Base-by-base conservation (phyloP, 2,797 vertebrate genomes). In the Botia kubotai region DNA sequence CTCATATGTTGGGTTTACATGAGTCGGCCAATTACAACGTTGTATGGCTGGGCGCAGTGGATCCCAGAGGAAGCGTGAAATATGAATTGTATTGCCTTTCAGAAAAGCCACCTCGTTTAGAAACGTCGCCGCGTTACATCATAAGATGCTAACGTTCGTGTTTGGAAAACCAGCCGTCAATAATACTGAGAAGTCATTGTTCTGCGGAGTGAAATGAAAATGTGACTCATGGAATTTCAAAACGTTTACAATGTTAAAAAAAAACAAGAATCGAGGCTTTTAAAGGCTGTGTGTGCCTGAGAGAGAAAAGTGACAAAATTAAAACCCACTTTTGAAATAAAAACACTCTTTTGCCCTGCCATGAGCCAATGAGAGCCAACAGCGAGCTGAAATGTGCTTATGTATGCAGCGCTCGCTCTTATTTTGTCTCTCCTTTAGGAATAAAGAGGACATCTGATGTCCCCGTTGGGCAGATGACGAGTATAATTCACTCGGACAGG, bases 1-100 rank as follows among this genome's bases (percentile, higher is more conserved):
- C 88, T 88, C 80, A 83, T 90, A 90, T 88, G 88, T 90, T 91
- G 89, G 88, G 86, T 83, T 85, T 87, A 87, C 88, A 89, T 89
- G 84, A 5, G 6, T 12, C n/a, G 84, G 91, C 92, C 91, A 90
- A 91, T 83, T 81, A 83, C 83, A 93, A 92, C 89, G 91, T 39
- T 52, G 39, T 82, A 84, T 87, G 89, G 87, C 82, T 75, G 63
- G 86, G 86, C 82, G 86, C 87, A 60, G 85, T 83, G 85, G 83
- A 88, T 78, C 81, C 75, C 72, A 83, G 77, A 85, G 72, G 83
- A 83, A 82, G 77, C 77, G 75, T 86, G 81, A 90, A 91, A 89
- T 86, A 84, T 89, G 78, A 77, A 83, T 91, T 91, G 86, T 87
- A 83, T 88, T 82, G 21, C 65, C 68, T 83, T 90, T 77, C 82